A percentile compares a stretch with the other conserved stretches of the same genome.
Evolutionary conservation across 1,140 invertebrate species (phyloP).

Genomic region (Drosophila yakuba): DNA sequence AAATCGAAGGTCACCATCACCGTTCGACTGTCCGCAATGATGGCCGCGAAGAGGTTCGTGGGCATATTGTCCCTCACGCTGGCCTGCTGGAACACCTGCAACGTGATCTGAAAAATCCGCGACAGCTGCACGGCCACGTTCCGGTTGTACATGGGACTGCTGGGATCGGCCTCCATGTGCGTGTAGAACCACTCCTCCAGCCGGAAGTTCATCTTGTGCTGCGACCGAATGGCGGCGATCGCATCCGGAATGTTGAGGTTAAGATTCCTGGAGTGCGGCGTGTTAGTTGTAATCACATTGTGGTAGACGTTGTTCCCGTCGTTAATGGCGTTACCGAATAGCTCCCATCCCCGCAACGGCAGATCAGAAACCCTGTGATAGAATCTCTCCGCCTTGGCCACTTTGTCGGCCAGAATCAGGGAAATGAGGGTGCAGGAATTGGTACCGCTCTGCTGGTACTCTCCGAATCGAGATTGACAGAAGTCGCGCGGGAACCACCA

Average conservation of each 20-base stretch:
- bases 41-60: conserved; percentile 70
- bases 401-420: conserved; percentile 75
- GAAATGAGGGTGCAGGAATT: conserved; percentile 82
- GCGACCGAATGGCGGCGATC: conserved; percentile 67
- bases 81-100: conserved; percentile 70
- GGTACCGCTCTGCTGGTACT: conserved; percentile 74
- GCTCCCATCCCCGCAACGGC: conserved; percentile 65
- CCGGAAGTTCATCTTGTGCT: conserved; percentile 75
- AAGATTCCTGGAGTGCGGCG: conserved; percentile 55
- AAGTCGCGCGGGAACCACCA: conserved; percentile 83
- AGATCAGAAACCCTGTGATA: conserved; percentile 59
- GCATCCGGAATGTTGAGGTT: conserved; percentile 82
- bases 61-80: conserved; percentile 24
- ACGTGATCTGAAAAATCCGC: conserved; percentile 65
- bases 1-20: conserved; percentile 79
- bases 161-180: conserved; percentile 79
- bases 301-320: conserved; percentile 79
- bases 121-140: conserved; percentile 71
- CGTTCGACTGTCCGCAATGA: conserved; percentile 80
- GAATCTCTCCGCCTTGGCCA: conserved; percentile 66
- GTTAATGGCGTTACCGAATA: conserved; percentile 80
- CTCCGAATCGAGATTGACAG: conserved; percentile 77
- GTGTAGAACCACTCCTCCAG: conserved; percentile 82
- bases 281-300: conserved; percentile 65
- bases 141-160: conserved; percentile 64